Base-by-base conservation (phyloP, 2,113 vertebrate species). In the Carollia perspicillata region DNA sequence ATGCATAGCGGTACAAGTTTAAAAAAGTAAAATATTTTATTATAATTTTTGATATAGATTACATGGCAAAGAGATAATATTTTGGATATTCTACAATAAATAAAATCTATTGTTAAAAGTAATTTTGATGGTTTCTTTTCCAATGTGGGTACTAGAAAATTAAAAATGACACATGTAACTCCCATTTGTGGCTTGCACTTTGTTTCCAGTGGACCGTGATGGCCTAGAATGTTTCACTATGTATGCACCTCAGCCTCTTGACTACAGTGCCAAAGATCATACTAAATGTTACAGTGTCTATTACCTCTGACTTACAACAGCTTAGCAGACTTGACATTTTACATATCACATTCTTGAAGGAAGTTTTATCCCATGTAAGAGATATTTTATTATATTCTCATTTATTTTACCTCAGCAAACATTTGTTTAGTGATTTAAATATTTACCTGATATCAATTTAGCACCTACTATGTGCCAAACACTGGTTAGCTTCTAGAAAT, bases 31-130 rank as follows among this genome's bases (percentile, higher is more conserved):
- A 65, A 5, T 37, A 47, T 35, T 35, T 78, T 6, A 79, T 75
- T 95, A 93, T 69, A 58, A n/a, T 23, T 86, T 79, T 68, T 86
- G 13, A 80, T 79, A 51, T n/a, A 37, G 49, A 63, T 90, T 94
- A 60, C 20, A 66, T 74, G 8, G 79, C 79, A 28, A 65, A 96
- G 63, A 93, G 30, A 37, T 53, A 87, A n/a, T 37, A 87, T 53
- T 93, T 90, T 81, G 12, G 33, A 78, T 30, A 74, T 8, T 6
- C 17, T 66, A 79, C 23, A 5, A 7, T 69, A 89, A 63, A 6
- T 55, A 88, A 68, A 92, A 79, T 86, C 40, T 71, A 30, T 9
- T 85, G 33, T 63, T 80, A 55, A 72, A 86, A 49, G 20, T 53
- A 77, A 77, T 63, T 75, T 63, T 18, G 33, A 20, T 12, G 49